Percentiles rank a stretch among this genome's conserved stretches.
Evolutionary conservation across 2,888 invertebrate species (phyloP).

Genomic region (Eledone cirrhosa): DNA sequence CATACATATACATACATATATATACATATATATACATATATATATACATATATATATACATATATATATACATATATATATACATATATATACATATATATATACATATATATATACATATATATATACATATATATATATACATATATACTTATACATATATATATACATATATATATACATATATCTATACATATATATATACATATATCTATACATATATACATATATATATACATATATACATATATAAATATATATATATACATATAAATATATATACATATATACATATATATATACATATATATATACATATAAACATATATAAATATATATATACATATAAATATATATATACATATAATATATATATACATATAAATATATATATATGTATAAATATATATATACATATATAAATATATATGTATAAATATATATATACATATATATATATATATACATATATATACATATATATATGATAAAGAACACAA

Average conservation of each 20-base stretch:
- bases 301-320: not conserved
- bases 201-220: too few species aligned
- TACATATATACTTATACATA: not conserved
- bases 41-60: not conserved
- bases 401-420: not conserved
- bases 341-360: too few species aligned
- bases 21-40: not conserved
- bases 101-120: not conserved
- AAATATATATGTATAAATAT: not conserved
- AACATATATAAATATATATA: too few species aligned
- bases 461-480: conserved; percentile 3
- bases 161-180: not conserved
- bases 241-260: not conserved
- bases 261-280: conserved; percentile 1
- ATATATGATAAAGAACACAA: too few species aligned
- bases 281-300: not conserved
- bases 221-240: not conserved
- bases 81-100: not conserved
- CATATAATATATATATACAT: too few species aligned
- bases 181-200: too few species aligned
- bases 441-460: not conserved
- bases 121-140: not conserved
- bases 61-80: not conserved
- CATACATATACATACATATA: too few species aligned
- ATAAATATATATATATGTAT: not conserved